Percentiles rank a stretch among this genome's conserved stretches.
Conservation (phyloP, 1,140 invertebrate genomes). For the Drusus annulatus region DNA sequence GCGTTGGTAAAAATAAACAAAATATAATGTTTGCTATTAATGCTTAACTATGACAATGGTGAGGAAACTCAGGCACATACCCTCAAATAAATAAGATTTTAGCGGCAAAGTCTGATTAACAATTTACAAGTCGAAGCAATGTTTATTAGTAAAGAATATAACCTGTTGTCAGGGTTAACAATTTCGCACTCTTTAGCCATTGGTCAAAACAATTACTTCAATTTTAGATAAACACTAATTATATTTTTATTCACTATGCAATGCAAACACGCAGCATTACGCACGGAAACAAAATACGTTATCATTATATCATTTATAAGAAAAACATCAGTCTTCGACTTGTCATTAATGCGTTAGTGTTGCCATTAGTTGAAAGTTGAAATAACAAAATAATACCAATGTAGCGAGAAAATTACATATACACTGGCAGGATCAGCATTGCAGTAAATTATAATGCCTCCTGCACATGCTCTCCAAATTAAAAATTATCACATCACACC, state of each 20-base stretch:
- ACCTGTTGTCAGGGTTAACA: slow-evolving; percentile 48
- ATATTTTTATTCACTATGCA: slow-evolving; percentile 10
- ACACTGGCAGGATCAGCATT: no score
- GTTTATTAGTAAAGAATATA: slow-evolving; percentile 24
- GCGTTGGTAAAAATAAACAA: no score
- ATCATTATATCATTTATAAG: slow-evolving; percentile 15
- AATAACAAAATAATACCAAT: background rate
- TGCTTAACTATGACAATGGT: slow-evolving; percentile 11
- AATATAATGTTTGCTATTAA: no score
- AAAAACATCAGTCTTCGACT: slow-evolving; percentile 9
- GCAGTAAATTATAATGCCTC: no score
- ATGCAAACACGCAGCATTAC: slow-evolving; percentile 11
- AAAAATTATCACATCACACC: no score
- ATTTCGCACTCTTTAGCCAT: slow-evolving; percentile 54
- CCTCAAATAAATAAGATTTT: slow-evolving; percentile 14
- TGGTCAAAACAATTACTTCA: slow-evolving; percentile 26
- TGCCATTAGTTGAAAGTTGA: background rate
- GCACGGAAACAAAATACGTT: slow-evolving; percentile 35
- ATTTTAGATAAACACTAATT: background rate
- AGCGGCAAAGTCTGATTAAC: slow-evolving; percentile 3
- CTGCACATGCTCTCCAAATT: no score
- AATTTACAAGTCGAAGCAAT: slow-evolving; percentile 12
- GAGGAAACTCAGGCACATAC: slow-evolving; percentile 14
- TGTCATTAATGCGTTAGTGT: slow-evolving; percentile 1
- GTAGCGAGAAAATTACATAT: no score